Base-by-base conservation (phyloP, 2,113 vertebrate genomes). In the Proteles cristata region DNA sequence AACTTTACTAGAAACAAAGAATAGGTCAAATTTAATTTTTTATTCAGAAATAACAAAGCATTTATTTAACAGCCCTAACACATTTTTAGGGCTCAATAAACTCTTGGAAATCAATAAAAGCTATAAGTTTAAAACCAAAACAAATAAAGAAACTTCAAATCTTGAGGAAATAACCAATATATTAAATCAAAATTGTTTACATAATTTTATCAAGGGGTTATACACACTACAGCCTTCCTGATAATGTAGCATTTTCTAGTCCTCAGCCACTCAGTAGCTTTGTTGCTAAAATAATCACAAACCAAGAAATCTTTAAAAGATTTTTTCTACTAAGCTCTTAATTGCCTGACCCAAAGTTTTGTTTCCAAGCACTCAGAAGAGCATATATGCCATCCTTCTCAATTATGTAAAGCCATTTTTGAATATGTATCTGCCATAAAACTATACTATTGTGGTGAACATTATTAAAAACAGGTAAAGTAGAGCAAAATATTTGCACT, bases 1-100 rank as follows among this genome's bases (percentile, higher is more conserved):
- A 82, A 94, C 82, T 95, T 91, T 76, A 89, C 58, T n/a, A 92
- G 26, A 91, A 97, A 95, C 6, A 96, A 88, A 90, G 5, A 96
- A 68, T 4, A 97, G 15, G 35, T 11, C 89, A 93, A 93, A 87
- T 84, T 73, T 10, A 82, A 80, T 16, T 55, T 89, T 94, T 82
- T 73, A 86, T 69, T 95, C 26, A 92, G 39, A 85, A 96, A 92
- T 26, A 87, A 71, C 0, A 35, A 92, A 92, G 50, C 10, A 93
- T 82, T 90, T 68, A 26, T 28, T 0, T 92, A 95, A 50, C 8
- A 39, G 31, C n/a, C 23, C n/a, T 86, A 89, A 82, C 31, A 92
- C 7, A 94, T 45, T 84, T 85, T 96, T 74, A 73, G 48, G 15
- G 26, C 8, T 95, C 53, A 84, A 83, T 94, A 96, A 84, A 39